Evolutionary conservation across 2,113 vertebrate genomes (phyloP).

Genomic region (Puffinus mauretanicus): DNA sequence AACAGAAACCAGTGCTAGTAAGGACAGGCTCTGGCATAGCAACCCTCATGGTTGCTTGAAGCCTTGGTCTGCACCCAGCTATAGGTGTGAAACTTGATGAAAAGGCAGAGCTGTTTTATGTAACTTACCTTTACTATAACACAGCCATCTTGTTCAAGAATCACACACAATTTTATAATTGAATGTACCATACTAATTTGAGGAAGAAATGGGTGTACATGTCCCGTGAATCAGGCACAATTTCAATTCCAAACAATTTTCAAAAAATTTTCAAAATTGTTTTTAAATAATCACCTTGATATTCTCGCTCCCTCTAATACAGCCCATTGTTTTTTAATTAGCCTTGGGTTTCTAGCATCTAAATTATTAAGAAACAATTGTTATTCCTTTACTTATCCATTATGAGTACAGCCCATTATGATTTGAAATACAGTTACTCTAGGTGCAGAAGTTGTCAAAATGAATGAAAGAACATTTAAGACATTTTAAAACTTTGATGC

Average conservation of each 20-base stretch:
- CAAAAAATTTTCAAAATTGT: not conserved
- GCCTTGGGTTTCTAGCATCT: not conserved
- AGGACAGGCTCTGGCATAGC: not conserved
- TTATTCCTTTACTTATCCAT: not conserved
- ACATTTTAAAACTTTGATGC: not conserved
- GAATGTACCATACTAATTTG: not conserved
- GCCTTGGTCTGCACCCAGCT: not conserved
- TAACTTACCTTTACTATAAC: conserved; percentile 21
- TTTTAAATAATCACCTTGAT: not conserved
- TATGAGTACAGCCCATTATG: not conserved
- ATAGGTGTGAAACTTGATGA: not conserved
- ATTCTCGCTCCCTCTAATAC: not conserved
- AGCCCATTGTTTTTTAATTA: not conserved
- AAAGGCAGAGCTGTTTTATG: not conserved
- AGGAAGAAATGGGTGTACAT: not conserved
- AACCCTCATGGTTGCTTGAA: not conserved
- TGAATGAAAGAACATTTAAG: not conserved
- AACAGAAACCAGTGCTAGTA: not conserved
- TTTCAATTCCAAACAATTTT: not conserved
- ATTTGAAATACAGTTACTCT: not conserved
- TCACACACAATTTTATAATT: not conserved
- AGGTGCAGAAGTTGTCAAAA: not conserved
- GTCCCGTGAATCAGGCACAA: not conserved
- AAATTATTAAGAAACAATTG: not conserved
- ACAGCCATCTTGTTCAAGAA: not conserved